Base-by-base conservation (phyloP, 1,140 invertebrate genomes). In the Acromyrmex heyeri region DNA sequence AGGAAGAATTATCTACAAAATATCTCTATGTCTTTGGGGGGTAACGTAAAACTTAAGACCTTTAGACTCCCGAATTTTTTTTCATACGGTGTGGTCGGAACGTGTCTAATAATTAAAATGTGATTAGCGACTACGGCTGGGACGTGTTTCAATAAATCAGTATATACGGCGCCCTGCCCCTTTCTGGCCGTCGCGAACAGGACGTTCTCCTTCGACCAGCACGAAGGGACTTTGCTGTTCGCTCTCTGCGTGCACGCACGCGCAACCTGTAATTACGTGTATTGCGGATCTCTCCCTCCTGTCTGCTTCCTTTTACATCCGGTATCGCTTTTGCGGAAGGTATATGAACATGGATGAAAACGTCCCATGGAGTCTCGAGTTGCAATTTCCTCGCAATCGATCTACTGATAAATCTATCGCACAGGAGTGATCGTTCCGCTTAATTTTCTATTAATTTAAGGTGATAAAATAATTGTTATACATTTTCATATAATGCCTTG, bases 181-280 rank as follows among this genome's bases (percentile, higher is more conserved):
- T 86, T 91, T 90, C 86, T 67, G 78, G 44, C 34, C 55, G 34
- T 88, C 75, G 69, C 75, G 85, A 89, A 21, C 27, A 65, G 86
- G 59, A 78, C 85, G 69, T 62, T 64, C 79, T 77, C 57, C 57
- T 82, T 55, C 72, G 61, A 55, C 64, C 55, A 62, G 72, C 70
- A 57, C 85, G 55, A 86, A 90, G 85, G 83, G 64, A 90, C 82
- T 77, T 34, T 34, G 30, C 30, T 34, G 30, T 34, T 72, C 75
- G 78, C 65, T 86, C 38, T 72, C 77, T 82, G 86, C 86, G 78
- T 75, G 87, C 89, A 89, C 77, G 89, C 78, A 91, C 78, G 77
- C 82, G 88, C 85, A 91, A 89, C 91, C 90, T 91, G 88, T 86
- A 91, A 91, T 91, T 91, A 91, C 90, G 87, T 88, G 82, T 85